Evolutionary conservation across 2,888 invertebrate species (phyloP), one percentile per base, ranked within the genome.

Genomic region (Ceriagrion tenellum): DNA sequence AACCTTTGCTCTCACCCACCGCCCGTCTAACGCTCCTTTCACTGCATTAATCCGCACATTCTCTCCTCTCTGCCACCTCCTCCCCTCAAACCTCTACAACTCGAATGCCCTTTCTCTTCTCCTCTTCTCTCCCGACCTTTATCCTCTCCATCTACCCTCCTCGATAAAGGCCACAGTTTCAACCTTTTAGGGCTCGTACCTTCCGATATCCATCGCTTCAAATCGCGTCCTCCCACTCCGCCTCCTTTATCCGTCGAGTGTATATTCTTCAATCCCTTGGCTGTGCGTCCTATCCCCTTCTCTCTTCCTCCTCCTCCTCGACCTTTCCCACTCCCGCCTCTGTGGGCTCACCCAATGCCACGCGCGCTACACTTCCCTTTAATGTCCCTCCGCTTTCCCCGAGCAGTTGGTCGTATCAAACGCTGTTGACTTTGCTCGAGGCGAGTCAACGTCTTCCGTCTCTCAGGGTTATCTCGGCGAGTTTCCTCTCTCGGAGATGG

Each of bases 121-220:
- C 56, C 56, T 30, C 59, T 26, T 26, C 40, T 30, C 16, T 35
- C 59, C 40, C 63, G 20, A 20, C n/a, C 90, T 26, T 69, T 69
- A 69, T 69, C 35, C 81, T 81, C 81, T 35, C 35, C 35, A 81
- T 81, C 81, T 30, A 81, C 13, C 35, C 81, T 12, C 30, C 30
- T 81, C 81, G 81, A 69, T 81, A 81, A 81, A 81, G 35, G 81
- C 30, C 81, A 35, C 35, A 35, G 30, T 30, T 16, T 16, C 30
- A 81, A 81, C 35, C 81, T 35, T 81, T 81, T 35, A 59, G 18
- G 35, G 30, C 35, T 81, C 81, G 30, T 81, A 81, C 81, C 35
- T 30, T 35, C 30, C 81, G 81, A 90, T 90, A 90, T n/a, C 90
- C 55, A 55, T 56, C 55, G 90, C 56, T 35, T 90, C 90, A 90